Percentiles rank a stretch among this genome's conserved stretches.
Conservation (phyloP, 2,797 vertebrate genomes). For the Tenualosa thibaudeaui region DNA sequence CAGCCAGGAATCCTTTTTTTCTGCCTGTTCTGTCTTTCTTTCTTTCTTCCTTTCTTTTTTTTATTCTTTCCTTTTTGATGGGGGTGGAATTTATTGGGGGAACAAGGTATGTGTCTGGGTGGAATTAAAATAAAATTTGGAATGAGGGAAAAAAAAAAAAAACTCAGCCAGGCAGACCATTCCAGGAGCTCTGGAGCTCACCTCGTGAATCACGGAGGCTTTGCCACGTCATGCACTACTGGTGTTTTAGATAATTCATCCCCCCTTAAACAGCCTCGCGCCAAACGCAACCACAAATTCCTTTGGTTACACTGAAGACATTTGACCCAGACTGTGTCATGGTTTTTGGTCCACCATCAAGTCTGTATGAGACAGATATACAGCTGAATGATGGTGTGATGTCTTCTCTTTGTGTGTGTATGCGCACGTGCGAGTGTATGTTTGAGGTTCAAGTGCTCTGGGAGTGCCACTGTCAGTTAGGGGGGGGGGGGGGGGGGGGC, state of each 20-base stretch:
- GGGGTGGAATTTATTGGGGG: constrained; percentile 22
- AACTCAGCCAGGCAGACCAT: background rate
- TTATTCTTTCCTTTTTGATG: background rate
- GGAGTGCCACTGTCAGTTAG: constrained; percentile 73
- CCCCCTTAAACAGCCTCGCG: background rate
- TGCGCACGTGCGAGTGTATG: background rate
- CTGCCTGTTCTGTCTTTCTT: background rate
- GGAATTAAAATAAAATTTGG: constrained; percentile 10
- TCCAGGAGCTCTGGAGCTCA: constrained; percentile 10
- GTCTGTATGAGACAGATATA: background rate
- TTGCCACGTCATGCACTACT: constrained; percentile 24
- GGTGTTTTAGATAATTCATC: constrained; percentile 12
- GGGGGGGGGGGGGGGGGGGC: too few relatives aligned
- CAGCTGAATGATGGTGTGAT: constrained; percentile 7
- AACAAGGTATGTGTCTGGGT: constrained; percentile 23
- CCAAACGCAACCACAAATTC: background rate
- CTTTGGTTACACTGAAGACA: background rate
- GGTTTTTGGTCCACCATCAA: constrained; percentile 13
- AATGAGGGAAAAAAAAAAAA: too few relatives aligned
- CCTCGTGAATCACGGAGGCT: constrained; percentile 15
- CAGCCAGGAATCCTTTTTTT: background rate
- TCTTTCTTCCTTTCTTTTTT: background rate
- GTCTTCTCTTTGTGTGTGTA: background rate
- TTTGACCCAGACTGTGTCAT: constrained; percentile 13
- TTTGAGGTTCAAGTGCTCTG: constrained; percentile 37